Evolutionary conservation across 2,888 invertebrate species (phyloP).

Genomic region (Stenurella melanura): DNA sequence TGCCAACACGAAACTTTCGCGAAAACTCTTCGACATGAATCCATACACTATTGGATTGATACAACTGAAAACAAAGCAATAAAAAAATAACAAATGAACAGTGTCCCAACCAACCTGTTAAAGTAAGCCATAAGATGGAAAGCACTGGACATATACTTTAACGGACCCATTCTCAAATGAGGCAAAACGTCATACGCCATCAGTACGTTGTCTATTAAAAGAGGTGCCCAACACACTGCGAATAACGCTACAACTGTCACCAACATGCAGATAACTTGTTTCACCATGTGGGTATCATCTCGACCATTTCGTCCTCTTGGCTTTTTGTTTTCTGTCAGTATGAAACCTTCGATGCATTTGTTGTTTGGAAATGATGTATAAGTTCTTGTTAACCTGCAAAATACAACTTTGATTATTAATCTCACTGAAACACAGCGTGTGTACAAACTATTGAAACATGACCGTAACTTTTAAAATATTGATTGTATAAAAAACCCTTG

Average conservation of each 20-base stretch:
- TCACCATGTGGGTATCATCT: constrained; percentile 67
- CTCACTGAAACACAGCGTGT: no score
- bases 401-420: no score
- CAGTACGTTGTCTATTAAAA: constrained; percentile 80
- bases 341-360: constrained; percentile 45
- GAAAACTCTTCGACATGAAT: constrained; percentile 84
- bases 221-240: constrained; percentile 82
- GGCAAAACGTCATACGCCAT: constrained; percentile 78
- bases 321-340: constrained; percentile 44
- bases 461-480: no score
- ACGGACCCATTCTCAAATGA: constrained; percentile 73
- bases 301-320: constrained; percentile 46
- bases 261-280: constrained; percentile 84
- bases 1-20: constrained; percentile 76
- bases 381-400: constrained; percentile 54
- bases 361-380: constrained; percentile 48
- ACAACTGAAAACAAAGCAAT: constrained; percentile 74
- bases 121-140: constrained; percentile 82
- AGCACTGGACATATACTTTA: constrained; percentile 78
- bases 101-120: constrained; percentile 75
- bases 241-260: constrained; percentile 82
- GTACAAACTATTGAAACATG: no score
- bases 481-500: no score
- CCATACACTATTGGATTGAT: constrained; percentile 85
- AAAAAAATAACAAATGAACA: neutral